Percentiles rank a stretch among this genome's conserved stretches.
These are phyloP conservation scores for Danaus chrysippus DNA, from an alignment of 2,888 invertebrate species.

Conservation along the genomic window DNA sequence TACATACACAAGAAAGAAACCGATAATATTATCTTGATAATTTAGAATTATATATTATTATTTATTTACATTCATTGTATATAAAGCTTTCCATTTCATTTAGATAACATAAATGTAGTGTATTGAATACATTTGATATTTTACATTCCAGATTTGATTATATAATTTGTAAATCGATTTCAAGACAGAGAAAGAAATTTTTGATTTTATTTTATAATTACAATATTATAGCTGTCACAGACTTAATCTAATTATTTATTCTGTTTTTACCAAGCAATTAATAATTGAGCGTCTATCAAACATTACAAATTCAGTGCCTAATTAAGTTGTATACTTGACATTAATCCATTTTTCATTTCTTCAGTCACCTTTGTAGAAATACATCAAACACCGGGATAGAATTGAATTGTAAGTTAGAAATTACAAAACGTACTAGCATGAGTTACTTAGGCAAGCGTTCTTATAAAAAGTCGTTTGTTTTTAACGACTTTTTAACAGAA, in stretches of 20 bases:
- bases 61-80: no score
- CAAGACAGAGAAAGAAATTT: no score
- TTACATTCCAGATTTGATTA: no score
- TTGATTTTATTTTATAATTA: no score
- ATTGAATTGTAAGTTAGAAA: constrained; percentile 36
- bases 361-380: constrained; percentile 37
- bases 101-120: no score
- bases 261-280: no score
- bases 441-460: constrained; percentile 21
- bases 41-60: neutral
- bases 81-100: no score
- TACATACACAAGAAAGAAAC: constrained; percentile 7
- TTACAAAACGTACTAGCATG: constrained; percentile 33
- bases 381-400: constrained; percentile 36
- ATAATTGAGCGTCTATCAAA: neutral
- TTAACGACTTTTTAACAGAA: constrained; percentile 21
- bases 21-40: neutral
- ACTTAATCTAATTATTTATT: no score
- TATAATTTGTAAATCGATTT: no score
- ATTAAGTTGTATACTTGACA: constrained; percentile 13
- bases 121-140: no score
- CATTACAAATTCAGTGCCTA: neutral
- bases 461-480: constrained; percentile 15
- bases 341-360: constrained; percentile 37
- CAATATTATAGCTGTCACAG: no score